Base-by-base conservation (phyloP, 1,140 invertebrate genomes). In the Campodea augens region DNA sequence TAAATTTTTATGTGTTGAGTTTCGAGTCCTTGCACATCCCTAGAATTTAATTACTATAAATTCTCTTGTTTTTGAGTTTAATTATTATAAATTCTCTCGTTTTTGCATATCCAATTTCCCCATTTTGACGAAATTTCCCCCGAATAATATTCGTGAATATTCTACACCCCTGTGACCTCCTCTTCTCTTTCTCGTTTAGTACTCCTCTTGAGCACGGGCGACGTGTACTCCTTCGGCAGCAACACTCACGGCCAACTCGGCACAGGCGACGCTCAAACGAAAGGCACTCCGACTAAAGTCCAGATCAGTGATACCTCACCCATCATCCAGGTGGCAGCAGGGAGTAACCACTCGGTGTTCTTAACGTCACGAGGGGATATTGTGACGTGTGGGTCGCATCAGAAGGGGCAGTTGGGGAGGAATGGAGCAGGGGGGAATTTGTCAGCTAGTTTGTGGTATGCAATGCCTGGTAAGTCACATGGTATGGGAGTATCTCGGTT, bases 221-320 rank as follows among this genome's bases (percentile, higher is more conserved):
- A 81, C 54, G 88, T 96, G 0, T 83, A 79, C 49, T 81, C 91
- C 4, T 96, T 89, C 62, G 82, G 90, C 0, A 93, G 84, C 51
- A 98, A 98, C 64, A 78, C 86, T 52, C 83, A 86, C 58, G 93
- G 92, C 0, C 92, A 97, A 59, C 66, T 98, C 18, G 92, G 92
- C 20, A 75, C 81, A 23, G 88, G 89, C 0, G 87, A 95, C 62
- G 67, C 82, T 3, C 62, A 74, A 25, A 69, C 72, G 2, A 78
- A 86, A 48, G 79, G 77, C 42, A 72, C 74, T 0, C 77, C 86
- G 0, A 74, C 81, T 29, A 70, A 76, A 45, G 77, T 96, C 0
- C 75, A 77, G 54, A 66, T 89, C 22, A 74, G 78, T 2, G 67
- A 70, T 25, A 64, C 67, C 7, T 71, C 73, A 2, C 47, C 51